Base-by-base conservation (phyloP, 2,113 vertebrate species). In the Monarcha castaneiventris region DNA sequence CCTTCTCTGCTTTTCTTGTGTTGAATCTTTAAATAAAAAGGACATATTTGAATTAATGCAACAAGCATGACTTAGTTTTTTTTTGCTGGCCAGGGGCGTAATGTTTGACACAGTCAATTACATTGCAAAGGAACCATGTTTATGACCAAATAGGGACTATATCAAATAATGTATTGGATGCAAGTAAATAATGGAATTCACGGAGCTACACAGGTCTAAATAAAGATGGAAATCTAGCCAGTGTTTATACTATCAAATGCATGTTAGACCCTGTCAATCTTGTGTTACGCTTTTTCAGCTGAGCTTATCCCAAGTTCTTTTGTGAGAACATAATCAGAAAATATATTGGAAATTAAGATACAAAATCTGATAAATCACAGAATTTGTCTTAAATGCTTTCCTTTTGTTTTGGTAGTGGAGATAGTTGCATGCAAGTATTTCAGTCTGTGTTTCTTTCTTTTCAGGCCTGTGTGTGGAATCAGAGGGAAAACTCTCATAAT, bases 401-500 rank as follows among this genome's bases (percentile, higher is more conserved):
- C 32, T 76, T 72, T n/a, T 95, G 23, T 90, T 89, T 96, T 81
- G 55, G 14, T 19, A 44, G 7, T 27, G 10, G 55, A 91, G 27
- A 35, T 71, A 67, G 25, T 58, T 76, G 27, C 72, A 64, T 87
- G n/a, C 41, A 91, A 80, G 73, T 63, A 88, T 68, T 96, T 96
- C 79, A 97, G 85, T 48, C 21, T 69, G 13, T 80, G 52, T 96
- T 84, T 97, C 66, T 98, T 94, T 96, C 51, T 55, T 98, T 97
- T 86, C 97, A 99, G 99, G 96, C 99, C 99, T 58, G 99, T 99
- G 56, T 99, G 99, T 97, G 99, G 99, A 95, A 99, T 99, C 95
- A 98, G 99, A 97, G 99, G 99, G 43, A 99, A 99, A 98, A 99
- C 99, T 95, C 98, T 99, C 95, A 99, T 99, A 98, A 99, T 99